Conservation (phyloP, 2,797 vertebrate species). For the Darevskia mixta region DNA sequence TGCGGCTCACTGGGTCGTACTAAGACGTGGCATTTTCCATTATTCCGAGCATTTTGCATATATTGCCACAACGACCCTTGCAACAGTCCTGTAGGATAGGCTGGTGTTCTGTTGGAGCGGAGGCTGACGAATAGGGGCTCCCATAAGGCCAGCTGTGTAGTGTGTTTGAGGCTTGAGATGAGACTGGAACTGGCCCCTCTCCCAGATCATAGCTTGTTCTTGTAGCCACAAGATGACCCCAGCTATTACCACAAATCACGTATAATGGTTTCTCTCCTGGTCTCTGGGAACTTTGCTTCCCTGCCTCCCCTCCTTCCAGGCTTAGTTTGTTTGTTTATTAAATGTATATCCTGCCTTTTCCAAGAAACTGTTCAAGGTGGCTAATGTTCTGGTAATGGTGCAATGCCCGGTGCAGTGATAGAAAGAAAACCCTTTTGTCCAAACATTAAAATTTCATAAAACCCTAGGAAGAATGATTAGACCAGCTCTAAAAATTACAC, state of each 20-base stretch:
- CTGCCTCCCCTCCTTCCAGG: not conserved
- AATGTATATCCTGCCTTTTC: not conserved
- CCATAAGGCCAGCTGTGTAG: not conserved
- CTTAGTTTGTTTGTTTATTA: not conserved
- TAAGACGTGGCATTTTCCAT: not conserved
- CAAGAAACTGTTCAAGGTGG: not conserved
- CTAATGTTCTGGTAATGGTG: not conserved
- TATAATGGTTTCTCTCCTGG: not conserved
- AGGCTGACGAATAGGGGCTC: not conserved
- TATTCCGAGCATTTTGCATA: not conserved
- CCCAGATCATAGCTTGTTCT: not conserved
- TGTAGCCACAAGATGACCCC: not conserved
- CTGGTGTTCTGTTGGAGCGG: not conserved
- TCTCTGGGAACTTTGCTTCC: not conserved
- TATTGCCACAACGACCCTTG: not conserved
- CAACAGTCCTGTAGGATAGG: too few relatives aligned
- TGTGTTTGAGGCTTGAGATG: not conserved
- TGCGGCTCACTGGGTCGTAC: too few relatives aligned
- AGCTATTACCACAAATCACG: not conserved
- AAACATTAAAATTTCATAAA: slow-evolving; percentile 18
- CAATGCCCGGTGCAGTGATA: not conserved
- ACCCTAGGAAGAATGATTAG: not conserved
- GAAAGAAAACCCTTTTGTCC: not conserved
- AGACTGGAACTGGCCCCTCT: not conserved
- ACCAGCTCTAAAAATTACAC: slow-evolving; percentile 7